Evolutionary conservation across 1,140 invertebrate genomes (phyloP), one percentile per base, ranked within the genome.

Genomic region (Bactericera cockerelli): DNA sequence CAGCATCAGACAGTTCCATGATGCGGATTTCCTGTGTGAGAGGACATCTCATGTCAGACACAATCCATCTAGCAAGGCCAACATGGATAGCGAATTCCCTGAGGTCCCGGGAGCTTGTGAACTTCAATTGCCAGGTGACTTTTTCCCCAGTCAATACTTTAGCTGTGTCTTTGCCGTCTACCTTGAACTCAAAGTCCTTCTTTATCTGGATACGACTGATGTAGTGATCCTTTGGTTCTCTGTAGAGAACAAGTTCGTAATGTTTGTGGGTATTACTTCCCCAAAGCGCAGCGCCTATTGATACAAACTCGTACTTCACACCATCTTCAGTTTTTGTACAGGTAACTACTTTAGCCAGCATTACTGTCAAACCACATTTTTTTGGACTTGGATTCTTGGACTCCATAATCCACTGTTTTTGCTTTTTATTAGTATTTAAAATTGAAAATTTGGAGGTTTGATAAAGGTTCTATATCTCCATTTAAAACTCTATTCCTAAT

Each of bases 1-100:
- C 28, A 6, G 4, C 28, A 31, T 31, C 28, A 22, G 42, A n/a
- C 19, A 19, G 42, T 49, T 49, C 19, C 42, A 49, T 19, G 19
- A 16, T 16, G 42, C 8, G 42, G 22, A 49, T n/a, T 49, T 49
- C 42, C 19, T 49, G 42, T 49, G 22, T 22, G 8, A 49, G 22
- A 16, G 22, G 8, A 49, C 8, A 49, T 8, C 19, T 49, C 42
- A 49, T 49, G 19, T 49, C 42, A 10, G 42, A 49, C 3, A 22
- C 42, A 49, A 49, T 49, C 42, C 42, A 49, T n/a, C 42, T 49
- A 22, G 42, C 42, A 4, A 49, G n/a, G 8, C 42, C 42, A 49
- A 49, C 22, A 49, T 49, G 42, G 19, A 16, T 49, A 8, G 42
- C 42, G 19, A 49, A 49, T n/a, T 19, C 42, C n/a, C n/a, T 49